Evolutionary conservation across 2,888 invertebrate genomes (phyloP), one percentile per base, ranked within the genome.

Genomic region (Villa cingulata): DNA sequence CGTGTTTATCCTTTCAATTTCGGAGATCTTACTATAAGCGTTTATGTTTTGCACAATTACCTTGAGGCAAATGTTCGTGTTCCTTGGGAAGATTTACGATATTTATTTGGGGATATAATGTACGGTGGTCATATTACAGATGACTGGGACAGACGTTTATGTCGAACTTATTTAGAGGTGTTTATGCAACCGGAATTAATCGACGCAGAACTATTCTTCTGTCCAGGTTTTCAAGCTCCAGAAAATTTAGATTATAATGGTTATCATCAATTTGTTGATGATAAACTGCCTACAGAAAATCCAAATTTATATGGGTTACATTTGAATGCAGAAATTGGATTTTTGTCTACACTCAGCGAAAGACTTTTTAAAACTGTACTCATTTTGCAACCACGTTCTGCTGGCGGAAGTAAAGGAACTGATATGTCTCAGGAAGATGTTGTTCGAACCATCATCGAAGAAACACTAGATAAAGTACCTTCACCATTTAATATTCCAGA

Each of bases 51-150:
- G 17, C 86, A 76, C 65, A 94, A 94, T 69, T 94, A 94, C 66
- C 69, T 94, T 62, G 94, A 95, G 62, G 86, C 83, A 46, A 91
- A 88, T 59, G 79, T 76, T 38, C 80, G 82, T 55, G 85, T 92
- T 7, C 94, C 94, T 0, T 95, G 90, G 89, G 94, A 94, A 66
- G 94, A 95, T 70, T 70, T 95, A 57, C 77, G 94, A 2, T 95
- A 94, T 65, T 72, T 95, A 18, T 94, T 95, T 63, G 95, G 94
- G 0, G 94, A 95, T 71, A 95, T 95, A 57, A 94, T 95, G 94
- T 95, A 95, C 62, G 94, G 94, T 2, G 95, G 95, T 0, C 95
- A 95, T 62, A 94, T 95, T 58, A 94, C 94, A 0, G 94, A 95
- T 62, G 94, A 95, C 66, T 94, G 92, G 90, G 94, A 95, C 66